Percentiles rank a stretch among this genome's conserved stretches.
phyloP scores from a whole-genome alignment of 2,888 invertebrate genomes.

The Cephus pygmeus region DNA sequence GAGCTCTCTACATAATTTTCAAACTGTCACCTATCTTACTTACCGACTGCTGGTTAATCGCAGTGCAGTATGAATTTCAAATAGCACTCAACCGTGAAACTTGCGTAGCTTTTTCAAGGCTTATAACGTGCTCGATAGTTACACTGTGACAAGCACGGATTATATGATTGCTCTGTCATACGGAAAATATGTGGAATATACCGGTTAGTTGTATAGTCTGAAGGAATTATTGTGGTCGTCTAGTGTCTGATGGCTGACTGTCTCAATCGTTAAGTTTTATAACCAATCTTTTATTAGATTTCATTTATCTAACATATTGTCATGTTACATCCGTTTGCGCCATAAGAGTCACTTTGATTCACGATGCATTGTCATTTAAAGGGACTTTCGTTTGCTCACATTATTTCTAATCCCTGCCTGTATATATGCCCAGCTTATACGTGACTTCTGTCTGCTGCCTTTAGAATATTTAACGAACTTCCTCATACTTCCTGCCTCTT shows the following conservation, averaged over 20 bases:
- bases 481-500: slow-evolving; percentile 16
- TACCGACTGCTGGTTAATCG: neutral
- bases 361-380: slow-evolving; percentile 5
- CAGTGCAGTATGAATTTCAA: neutral
- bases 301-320: neutral
- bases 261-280: neutral
- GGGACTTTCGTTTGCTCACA: neutral
- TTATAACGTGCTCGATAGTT: neutral
- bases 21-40: neutral
- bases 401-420: neutral
- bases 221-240: neutral
- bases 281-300: neutral
- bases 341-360: neutral
- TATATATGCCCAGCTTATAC: neutral
- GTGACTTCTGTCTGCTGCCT: slow-evolving; percentile 21
- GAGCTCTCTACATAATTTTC: neutral
- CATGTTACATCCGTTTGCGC: neutral
- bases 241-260: neutral
- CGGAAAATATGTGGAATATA: neutral
- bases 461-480: slow-evolving; percentile 26
- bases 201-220: neutral
- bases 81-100: neutral
- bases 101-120: neutral
- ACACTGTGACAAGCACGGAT: neutral
- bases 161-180: neutral